Evolutionary conservation across 2,797 vertebrate species (phyloP).

Genomic region (Coranthus polyacanthus): DNA sequence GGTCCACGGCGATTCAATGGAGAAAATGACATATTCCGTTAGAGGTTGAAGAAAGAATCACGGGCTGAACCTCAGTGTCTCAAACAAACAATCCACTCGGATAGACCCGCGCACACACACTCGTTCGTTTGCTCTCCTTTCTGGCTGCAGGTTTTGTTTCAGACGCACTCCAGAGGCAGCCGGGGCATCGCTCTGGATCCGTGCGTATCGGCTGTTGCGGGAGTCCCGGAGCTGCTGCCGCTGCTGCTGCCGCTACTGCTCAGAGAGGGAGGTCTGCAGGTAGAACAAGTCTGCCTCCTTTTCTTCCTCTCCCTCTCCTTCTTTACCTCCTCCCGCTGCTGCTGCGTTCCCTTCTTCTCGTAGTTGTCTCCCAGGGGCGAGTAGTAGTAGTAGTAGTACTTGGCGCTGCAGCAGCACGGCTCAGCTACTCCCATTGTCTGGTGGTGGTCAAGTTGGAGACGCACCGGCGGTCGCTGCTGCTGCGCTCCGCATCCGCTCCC

Average conservation of each 20-base stretch:
- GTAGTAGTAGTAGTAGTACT: constrained; percentile 78
- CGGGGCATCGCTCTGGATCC: constrained; percentile 69
- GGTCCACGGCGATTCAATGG: constrained; percentile 59
- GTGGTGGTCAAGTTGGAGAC: constrained; percentile 80
- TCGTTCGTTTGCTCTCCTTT: constrained; percentile 9
- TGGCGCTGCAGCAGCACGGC: constrained; percentile 86
- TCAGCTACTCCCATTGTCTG: constrained; percentile 93
- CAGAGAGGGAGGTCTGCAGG: constrained; percentile 71
- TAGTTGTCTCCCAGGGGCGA: constrained; percentile 84
- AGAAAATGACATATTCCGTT: constrained; percentile 67
- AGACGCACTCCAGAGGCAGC: constrained; percentile 67
- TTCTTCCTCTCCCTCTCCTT: constrained; percentile 47
- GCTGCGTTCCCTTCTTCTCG: constrained; percentile 47
- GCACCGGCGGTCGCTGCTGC: constrained; percentile 67
- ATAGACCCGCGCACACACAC: too few relatives aligned
- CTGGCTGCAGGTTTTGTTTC: constrained; percentile 34
- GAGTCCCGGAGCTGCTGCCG: constrained; percentile 42
- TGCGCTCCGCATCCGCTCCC: constrained; percentile 64
- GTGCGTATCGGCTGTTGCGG: too few relatives aligned
- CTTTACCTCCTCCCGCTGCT: constrained; percentile 47
- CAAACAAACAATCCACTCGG: constrained; percentile 59
- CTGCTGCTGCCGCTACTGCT: constrained; percentile 42
- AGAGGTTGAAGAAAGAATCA: constrained; percentile 12
- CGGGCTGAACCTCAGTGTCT: constrained; percentile 53
- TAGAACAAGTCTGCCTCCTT: constrained; percentile 58